A percentile compares a stretch with the other conserved stretches of the same genome.
These are phyloP conservation scores for Drosophila birchii DNA, from an alignment of 2,888 invertebrate genomes.

Conservation along the genomic window DNA sequence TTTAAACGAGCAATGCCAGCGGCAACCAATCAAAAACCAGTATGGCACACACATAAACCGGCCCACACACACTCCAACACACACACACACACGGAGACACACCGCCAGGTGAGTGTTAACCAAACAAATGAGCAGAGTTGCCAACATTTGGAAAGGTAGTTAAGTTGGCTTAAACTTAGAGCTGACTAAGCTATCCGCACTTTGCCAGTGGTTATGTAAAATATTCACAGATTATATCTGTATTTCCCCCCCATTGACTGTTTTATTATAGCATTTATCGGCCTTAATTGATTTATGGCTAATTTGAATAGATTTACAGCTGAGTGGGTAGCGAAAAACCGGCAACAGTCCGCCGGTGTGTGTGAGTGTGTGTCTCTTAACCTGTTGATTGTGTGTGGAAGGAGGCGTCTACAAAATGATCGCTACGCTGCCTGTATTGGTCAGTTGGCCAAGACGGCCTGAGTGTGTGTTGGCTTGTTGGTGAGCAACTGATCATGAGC, in stretches of 20 bases:
- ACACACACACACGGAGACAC: conserved; percentile 13
- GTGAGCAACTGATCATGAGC: conserved; percentile 48
- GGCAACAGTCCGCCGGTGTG: conserved; percentile 33
- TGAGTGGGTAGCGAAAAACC: conserved; percentile 61
- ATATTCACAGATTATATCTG: conserved; percentile 48
- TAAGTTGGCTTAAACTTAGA: background rate
- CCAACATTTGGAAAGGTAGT: conserved; percentile 48
- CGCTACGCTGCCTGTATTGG: conserved; percentile 61
- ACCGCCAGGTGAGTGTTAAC: conserved; percentile 17
- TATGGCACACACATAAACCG: conserved; percentile 30
- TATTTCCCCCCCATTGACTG: conserved; percentile 27
- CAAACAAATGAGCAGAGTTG: conserved; percentile 63
- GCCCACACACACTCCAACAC: conserved; percentile 1
- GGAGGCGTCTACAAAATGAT: conserved; percentile 60
- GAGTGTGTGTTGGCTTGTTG: conserved; percentile 37
- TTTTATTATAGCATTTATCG: conserved; percentile 46
- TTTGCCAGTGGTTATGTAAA: conserved; percentile 30
- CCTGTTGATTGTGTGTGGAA: conserved; percentile 37
- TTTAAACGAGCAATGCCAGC: conserved; percentile 63
- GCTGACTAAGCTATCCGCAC: conserved; percentile 12
- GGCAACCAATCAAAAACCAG: conserved; percentile 63
- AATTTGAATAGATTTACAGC: conserved; percentile 71
- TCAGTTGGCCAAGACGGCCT: conserved; percentile 33
- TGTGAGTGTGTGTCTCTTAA: conserved; percentile 7
- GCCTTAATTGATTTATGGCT: conserved; percentile 69